Evolutionary conservation across 2,113 vertebrate species (phyloP).

Genomic region (Pituophis catenifer): DNA sequence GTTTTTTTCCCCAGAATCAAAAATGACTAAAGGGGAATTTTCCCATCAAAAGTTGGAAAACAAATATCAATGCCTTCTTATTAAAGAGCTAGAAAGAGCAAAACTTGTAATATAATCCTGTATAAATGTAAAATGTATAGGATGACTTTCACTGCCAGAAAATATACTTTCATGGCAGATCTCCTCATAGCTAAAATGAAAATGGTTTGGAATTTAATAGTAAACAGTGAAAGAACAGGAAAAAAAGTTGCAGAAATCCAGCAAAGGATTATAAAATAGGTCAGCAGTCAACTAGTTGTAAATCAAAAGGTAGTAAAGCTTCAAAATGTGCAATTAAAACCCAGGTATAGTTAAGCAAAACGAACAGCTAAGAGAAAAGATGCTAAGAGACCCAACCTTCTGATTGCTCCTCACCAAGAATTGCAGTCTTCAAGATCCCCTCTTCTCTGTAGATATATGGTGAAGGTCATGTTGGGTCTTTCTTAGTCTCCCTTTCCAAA

Average conservation of each 20-base stretch:
- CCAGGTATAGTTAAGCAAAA: neutral
- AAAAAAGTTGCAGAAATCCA: neutral
- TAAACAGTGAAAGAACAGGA: neutral
- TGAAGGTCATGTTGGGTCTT: neutral
- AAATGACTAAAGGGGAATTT: neutral
- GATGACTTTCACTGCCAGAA: neutral
- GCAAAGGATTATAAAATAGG: neutral
- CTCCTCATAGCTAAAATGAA: neutral
- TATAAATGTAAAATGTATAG: neutral
- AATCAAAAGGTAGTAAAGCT: neutral
- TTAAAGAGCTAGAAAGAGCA: neutral
- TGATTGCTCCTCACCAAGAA: neutral
- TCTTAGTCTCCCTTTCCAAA: neutral
- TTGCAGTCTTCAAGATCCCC: neutral
- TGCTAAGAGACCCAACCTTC: neutral
- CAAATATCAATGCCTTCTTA: neutral
- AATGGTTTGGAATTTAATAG: neutral
- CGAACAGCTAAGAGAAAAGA: neutral
- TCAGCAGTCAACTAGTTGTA: neutral
- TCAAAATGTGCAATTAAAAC: neutral
- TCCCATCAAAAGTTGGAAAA: neutral
- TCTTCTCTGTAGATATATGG: neutral
- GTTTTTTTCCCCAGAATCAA: neutral
- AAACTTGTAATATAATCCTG: neutral
- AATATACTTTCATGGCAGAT: neutral